Evolutionary conservation across 1,140 invertebrate genomes (phyloP).

Genomic region (Cydia splendana): DNA sequence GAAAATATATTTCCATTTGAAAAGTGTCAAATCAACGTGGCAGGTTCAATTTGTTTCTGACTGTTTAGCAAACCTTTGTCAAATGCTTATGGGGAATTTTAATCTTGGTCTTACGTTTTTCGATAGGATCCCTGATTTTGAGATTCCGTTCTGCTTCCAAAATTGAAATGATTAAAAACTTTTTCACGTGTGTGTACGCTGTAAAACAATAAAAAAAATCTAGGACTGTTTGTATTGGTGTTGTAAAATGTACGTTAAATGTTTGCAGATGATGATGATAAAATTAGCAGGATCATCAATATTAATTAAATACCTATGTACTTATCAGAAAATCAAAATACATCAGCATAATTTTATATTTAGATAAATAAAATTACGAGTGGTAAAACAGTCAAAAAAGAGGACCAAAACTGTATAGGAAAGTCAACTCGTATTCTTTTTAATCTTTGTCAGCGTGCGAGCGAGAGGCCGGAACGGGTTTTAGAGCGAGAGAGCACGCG

Average conservation of each 20-base stretch:
- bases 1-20: slow-evolving; percentile 50
- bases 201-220: no score
- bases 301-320: no score
- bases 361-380: neutral
- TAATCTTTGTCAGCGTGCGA: slow-evolving; percentile 66
- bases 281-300: no score
- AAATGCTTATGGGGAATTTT: slow-evolving; percentile 42
- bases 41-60: slow-evolving; percentile 52
- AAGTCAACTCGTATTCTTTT: slow-evolving; percentile 14
- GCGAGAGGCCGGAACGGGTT: slow-evolving; percentile 68
- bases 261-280: no score
- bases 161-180: no score
- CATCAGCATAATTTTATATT: no score
- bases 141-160: no score
- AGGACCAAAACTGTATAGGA: neutral
- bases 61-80: slow-evolving; percentile 54
- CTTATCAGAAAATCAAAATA: no score
- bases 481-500: slow-evolving; percentile 64
- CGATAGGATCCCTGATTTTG: no score
- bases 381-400: slow-evolving; percentile 39
- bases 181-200: no score
- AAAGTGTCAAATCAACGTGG: slow-evolving; percentile 54
- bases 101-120: slow-evolving; percentile 25
- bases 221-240: no score
- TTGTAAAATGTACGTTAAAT: no score